Base-by-base conservation (phyloP, 2,888 invertebrate genomes). In the Pterostichus madidus region DNA sequence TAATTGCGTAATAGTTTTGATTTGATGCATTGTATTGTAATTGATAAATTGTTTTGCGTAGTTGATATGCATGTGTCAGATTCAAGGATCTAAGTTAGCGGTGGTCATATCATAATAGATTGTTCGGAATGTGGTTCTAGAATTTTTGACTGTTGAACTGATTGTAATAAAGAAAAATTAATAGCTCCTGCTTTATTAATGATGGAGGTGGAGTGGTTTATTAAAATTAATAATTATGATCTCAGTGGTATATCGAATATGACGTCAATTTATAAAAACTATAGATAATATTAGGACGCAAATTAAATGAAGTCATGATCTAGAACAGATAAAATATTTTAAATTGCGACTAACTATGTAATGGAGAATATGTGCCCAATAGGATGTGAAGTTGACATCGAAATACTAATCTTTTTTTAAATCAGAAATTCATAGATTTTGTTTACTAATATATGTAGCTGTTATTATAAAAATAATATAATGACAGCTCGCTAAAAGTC, bases 21-120 rank as follows among this genome's bases (percentile, higher is more conserved):
- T 2, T 71, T 71, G 68, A 71, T 71, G 68, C 68, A 71, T 71
- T 71, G 68, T 71, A 71, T 71, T 71, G 68, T 71, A 71, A 44
- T 71, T 71, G 44, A 44, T 44, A 71, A 71, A 71, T 44, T 71
- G 17, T 71, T 32, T 13, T 71, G 44, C 68, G 68, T 39, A 44
- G 44, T 44, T 71, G 68, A 71, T 71, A 71, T 71, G 68, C 68
- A 71, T 44, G 44, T 44, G 68, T 71, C 68, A 44, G 68, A 39
- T 15, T 71, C 68, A 71, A 71, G 68, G 68, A 71, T 71, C 5
- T 71, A 15, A 39, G 13, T 64, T 32, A 64, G 32, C 39, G 56
- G 56, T 17, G 56, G 56, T 13, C 56, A 56, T 13, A 56, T 8
- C 53, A 15, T 71, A 59, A 59, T 31, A 7, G 6, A 64, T 31